phyloP scores from a whole-genome alignment of 2,888 invertebrate species.

The Acronicta aceris region DNA sequence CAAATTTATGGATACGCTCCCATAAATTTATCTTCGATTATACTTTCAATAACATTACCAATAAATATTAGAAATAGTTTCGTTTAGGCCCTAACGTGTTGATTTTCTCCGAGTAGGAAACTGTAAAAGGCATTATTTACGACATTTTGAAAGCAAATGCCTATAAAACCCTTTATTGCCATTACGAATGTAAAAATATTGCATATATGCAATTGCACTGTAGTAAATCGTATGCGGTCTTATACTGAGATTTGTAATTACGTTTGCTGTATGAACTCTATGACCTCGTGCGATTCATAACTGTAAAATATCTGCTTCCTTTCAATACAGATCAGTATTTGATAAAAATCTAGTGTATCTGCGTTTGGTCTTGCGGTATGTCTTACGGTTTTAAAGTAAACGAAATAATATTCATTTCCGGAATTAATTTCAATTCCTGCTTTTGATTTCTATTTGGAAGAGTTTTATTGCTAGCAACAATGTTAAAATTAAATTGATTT shows the following conservation, averaged over 20 bases:
- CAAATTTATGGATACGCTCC: no score
- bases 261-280: constrained; percentile 24
- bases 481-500: no score
- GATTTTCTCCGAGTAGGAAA: constrained; percentile 18
- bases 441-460: no score
- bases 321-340: constrained; percentile 4
- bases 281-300: constrained; percentile 32
- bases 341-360: constrained; percentile 8
- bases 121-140: constrained; percentile 13
- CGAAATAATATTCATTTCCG: no score
- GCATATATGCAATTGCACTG: constrained; percentile 8
- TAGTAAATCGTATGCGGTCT: background rate
- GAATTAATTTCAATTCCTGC: no score
- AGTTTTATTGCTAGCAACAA: no score
- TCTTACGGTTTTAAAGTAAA: no score
- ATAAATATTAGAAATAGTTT: constrained; percentile 12
- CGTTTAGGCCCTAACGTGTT: background rate
- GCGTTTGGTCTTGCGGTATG: background rate
- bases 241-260: constrained; percentile 7
- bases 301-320: constrained; percentile 24
- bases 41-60: constrained; percentile 13
- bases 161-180: constrained; percentile 15
- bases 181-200: constrained; percentile 13
- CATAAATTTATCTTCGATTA: constrained; percentile 16
- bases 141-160: constrained; percentile 4